Evolutionary conservation across 1,140 invertebrate species (phyloP).

Genomic region (Bombus confusus): DNA sequence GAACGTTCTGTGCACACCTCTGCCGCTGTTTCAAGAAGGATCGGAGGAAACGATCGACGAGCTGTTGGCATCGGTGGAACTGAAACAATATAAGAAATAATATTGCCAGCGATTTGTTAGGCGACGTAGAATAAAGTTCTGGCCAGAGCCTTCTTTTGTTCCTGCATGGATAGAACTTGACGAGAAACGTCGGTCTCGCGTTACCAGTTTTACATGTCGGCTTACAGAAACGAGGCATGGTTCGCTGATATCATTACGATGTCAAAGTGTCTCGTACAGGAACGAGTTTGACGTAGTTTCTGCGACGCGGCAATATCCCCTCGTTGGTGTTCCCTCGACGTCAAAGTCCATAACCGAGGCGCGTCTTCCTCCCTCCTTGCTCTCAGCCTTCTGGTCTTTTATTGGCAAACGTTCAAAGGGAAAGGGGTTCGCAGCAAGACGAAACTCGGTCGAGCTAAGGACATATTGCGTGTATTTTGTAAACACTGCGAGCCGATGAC

Average conservation of each 20-base stretch:
- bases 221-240: slow-evolving; percentile 38
- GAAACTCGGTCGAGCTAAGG: not conserved
- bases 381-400: not conserved
- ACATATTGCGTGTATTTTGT: not conserved
- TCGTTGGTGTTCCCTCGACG: slow-evolving; percentile 20
- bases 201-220: slow-evolving; percentile 29
- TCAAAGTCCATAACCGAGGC: slow-evolving; percentile 50
- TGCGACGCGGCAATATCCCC: slow-evolving; percentile 58
- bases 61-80: not conserved
- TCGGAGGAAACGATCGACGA: not conserved
- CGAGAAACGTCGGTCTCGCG: not conserved
- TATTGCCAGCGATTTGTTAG: not conserved
- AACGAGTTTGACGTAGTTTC: slow-evolving; percentile 55
- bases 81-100: too few species aligned
- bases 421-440: not conserved
- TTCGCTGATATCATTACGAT: slow-evolving; percentile 56
- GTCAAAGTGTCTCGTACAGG: slow-evolving; percentile 59
- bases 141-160: not conserved
- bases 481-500: not conserved
- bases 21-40: not conserved
- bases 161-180: not conserved
- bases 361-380: slow-evolving; percentile 2
- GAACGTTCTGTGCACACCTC: not conserved
- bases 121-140: too few species aligned
- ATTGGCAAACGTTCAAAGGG: slow-evolving; percentile 22